These are phyloP conservation scores for Lepus townsendii DNA, from an alignment of 2,797 vertebrate genomes.

Conservation along the genomic window DNA sequence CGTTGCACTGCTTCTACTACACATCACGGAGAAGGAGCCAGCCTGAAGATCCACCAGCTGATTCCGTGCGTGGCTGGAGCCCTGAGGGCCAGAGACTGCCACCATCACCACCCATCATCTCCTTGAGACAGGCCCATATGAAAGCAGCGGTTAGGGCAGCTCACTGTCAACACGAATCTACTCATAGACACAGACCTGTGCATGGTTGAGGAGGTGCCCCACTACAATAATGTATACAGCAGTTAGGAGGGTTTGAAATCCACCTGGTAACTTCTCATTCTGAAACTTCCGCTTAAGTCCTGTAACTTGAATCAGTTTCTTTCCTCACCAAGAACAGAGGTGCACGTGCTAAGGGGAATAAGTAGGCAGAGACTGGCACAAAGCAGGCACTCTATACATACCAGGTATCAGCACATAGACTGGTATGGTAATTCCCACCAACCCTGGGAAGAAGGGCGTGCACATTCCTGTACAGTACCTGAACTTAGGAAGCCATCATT, in stretches of 20 bases:
- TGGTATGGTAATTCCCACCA: neutral
- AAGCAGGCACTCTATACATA: neutral
- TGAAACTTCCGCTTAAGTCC: neutral
- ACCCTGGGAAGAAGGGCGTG: neutral
- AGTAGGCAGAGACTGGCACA: neutral
- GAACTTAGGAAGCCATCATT: neutral
- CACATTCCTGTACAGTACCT: neutral
- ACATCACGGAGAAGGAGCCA: neutral
- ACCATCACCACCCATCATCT: neutral
- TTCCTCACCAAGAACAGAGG: neutral
- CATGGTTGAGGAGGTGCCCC: too few species aligned
- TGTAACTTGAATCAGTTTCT: neutral
- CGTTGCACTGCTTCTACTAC: neutral
- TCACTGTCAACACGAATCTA: neutral
- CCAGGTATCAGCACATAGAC: neutral
- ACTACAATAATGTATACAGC: neutral
- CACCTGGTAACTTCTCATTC: neutral
- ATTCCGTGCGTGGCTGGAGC: neutral
- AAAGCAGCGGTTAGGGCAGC: neutral
- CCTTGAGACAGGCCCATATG: neutral
- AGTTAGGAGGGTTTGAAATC: neutral
- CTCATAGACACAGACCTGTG: neutral
- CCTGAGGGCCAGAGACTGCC: neutral
- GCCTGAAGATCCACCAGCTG: neutral
- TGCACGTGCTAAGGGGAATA: neutral